Percentiles rank a stretch among this genome's conserved stretches.
Evolutionary conservation across 1,140 invertebrate species (phyloP).

Genomic region (Centruroides sculpturatus): DNA sequence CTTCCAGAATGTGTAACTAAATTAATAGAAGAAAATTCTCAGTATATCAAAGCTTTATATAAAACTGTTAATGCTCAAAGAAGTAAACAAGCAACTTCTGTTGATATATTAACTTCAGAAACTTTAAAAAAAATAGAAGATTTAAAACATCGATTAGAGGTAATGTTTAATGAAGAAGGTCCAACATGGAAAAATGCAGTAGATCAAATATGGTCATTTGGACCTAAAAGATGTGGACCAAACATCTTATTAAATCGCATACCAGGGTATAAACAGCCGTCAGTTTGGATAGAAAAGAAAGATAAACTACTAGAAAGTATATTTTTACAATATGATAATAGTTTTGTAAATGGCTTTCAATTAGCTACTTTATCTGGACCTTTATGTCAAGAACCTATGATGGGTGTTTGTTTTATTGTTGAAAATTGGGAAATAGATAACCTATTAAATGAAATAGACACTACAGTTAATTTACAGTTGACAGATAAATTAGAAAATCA

Average conservation of each 20-base stretch:
- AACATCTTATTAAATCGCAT: slow-evolving; percentile 74
- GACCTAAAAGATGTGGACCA: slow-evolving; percentile 71
- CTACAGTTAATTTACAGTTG: too few species aligned
- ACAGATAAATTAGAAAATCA: too few species aligned
- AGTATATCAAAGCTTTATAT: slow-evolving; percentile 41
- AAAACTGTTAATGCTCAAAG: slow-evolving; percentile 23
- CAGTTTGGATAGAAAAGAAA: slow-evolving; percentile 6
- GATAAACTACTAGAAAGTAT: too few species aligned
- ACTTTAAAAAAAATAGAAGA: slow-evolving; percentile 21
- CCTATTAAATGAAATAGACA: too few species aligned
- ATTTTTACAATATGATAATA: neutral
- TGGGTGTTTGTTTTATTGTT: slow-evolving; percentile 79
- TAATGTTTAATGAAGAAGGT: slow-evolving; percentile 42
- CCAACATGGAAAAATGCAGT: slow-evolving; percentile 41
- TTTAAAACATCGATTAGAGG: slow-evolving; percentile 48
- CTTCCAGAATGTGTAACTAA: slow-evolving; percentile 56
- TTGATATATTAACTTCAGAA: slow-evolving; percentile 7
- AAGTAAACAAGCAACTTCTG: neutral
- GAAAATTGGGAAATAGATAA: slow-evolving; percentile 51
- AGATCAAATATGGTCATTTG: slow-evolving; percentile 75
- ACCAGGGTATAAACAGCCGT: slow-evolving; percentile 13
- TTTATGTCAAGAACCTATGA: slow-evolving; percentile 90
- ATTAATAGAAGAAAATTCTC: slow-evolving; percentile 45
- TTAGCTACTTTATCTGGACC: slow-evolving; percentile 75
- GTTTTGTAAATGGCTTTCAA: slow-evolving; percentile 83